Evolutionary conservation across 2,113 vertebrate species (phyloP).

Genomic region (Paratilapia polleni): DNA sequence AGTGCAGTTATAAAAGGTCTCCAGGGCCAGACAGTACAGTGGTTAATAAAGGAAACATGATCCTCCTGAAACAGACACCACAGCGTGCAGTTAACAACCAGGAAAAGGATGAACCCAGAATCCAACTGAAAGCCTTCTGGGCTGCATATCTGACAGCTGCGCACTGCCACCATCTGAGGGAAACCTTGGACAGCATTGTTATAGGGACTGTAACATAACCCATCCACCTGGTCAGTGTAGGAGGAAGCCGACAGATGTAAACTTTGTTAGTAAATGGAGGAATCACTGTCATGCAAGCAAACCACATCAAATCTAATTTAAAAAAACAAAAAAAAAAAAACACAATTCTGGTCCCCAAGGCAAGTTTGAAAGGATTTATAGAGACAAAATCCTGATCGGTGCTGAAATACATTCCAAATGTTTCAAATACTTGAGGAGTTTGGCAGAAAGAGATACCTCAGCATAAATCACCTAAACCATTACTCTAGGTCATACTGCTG

Average conservation of each 20-base stretch:
- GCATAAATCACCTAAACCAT: not conserved
- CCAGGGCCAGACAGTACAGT: constrained; percentile 16
- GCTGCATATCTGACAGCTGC: constrained; percentile 18
- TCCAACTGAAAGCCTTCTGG: constrained; percentile 21
- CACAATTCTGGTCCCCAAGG: not conserved
- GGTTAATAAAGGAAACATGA: constrained; percentile 56
- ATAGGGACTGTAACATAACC: constrained; percentile 7
- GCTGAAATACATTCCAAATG: constrained; percentile 32
- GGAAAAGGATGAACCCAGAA: constrained; percentile 38
- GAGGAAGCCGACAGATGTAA: constrained; percentile 32
- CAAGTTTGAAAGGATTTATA: not conserved
- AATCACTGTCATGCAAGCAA: constrained; percentile 61
- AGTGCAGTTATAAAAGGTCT: constrained; percentile 58
- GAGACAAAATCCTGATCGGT: constrained; percentile 3
- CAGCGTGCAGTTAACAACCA: constrained; percentile 71
- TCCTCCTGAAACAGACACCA: constrained; percentile 63
- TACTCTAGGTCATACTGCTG: not conserved
- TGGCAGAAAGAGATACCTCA: not conserved
- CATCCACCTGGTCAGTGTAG: constrained; percentile 56
- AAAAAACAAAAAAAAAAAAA: not conserved
- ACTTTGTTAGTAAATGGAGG: constrained; percentile 61
- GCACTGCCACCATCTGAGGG: not conserved
- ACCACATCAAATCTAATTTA: constrained; percentile 29
- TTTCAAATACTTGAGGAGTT: constrained; percentile 41
- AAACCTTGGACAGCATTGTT: not conserved